These are phyloP conservation scores for human (Homo sapiens) DNA, from an alignment of 2,113 vertebrate genomes.

Conservation along the genomic window GRCh38 chr11:131536501-131537000, in stretches of 20 bases:
- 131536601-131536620: constrained; percentile 45
- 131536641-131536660: constrained; percentile 28
- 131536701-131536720: background rate
- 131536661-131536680: constrained; percentile 21
- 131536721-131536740: background rate
- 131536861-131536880: rapidly evolving
- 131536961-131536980: no score
- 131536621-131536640: background rate
- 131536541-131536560: background rate
- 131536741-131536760: background rate
- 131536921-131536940: background rate
- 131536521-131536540: background rate
- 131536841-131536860: background rate
- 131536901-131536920: no score
- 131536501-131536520: background rate
- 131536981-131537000: no score
- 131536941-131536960: background rate
- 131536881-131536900: background rate
- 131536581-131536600: constrained; percentile 20
- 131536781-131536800: background rate
- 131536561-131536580: background rate
- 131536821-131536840: background rate
- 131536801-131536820: background rate
- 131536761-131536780: background rate
- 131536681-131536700: background rate